Percentiles rank a stretch among this genome's conserved stretches.
Evolutionary conservation across 2,113 vertebrate genomes (phyloP).

Genomic region (Leptobrachium leishanense): DNA sequence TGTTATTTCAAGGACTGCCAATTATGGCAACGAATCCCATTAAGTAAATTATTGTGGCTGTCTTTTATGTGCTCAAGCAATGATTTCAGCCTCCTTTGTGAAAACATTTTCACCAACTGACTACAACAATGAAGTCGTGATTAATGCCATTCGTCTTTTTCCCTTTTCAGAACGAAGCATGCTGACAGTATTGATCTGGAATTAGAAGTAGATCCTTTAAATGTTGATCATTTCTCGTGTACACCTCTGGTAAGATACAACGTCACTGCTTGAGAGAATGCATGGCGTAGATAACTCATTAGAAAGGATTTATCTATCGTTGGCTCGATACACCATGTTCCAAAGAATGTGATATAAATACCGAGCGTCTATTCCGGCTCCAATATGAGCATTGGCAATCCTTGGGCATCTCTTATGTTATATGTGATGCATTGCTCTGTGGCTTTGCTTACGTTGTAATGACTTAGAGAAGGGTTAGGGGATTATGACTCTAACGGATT

Average conservation of each 20-base stretch:
- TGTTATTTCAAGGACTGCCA: not conserved
- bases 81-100: not conserved
- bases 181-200: slow-evolving; percentile 96
- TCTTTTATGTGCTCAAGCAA: not conserved
- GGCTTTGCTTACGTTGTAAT: no score
- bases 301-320: no score
- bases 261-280: not conserved
- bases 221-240: slow-evolving; percentile 98
- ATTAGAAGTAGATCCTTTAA: slow-evolving; percentile 95
- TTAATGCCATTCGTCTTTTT: not conserved
- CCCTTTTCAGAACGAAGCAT: slow-evolving; percentile 84
- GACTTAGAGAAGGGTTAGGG: no score
- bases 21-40: slow-evolving; percentile 1
- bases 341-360: no score
- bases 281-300: no score
- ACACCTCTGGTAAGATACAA: slow-evolving; percentile 87
- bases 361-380: no score
- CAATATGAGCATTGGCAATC: no score
- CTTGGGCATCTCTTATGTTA: no score
- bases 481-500: no score
- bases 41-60: slow-evolving; percentile 4
- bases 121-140: slow-evolving; percentile 23
- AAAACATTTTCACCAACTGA: slow-evolving; percentile 1
- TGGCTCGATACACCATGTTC: no score
- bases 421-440: no score